phyloP scores from a whole-genome alignment of 1,140 invertebrate genomes.

The Branchinecta lynchi region DNA sequence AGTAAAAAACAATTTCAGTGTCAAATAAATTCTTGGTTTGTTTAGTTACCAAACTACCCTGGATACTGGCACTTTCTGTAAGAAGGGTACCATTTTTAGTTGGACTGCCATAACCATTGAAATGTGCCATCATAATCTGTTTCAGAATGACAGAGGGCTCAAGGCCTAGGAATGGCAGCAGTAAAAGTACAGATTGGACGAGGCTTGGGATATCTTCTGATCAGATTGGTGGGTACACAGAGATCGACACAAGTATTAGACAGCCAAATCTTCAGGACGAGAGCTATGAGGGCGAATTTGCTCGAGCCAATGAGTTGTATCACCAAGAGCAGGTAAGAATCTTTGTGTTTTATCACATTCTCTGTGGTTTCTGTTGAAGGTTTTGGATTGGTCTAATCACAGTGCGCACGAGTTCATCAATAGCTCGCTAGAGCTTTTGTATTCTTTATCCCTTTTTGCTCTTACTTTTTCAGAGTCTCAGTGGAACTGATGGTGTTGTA shows the following conservation, averaged over 20 bases:
- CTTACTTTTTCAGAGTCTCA: conserved; percentile 11
- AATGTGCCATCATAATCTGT: too few species aligned
- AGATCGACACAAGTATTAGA: conserved; percentile 16
- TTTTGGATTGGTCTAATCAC: neutral
- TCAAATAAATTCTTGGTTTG: too few species aligned
- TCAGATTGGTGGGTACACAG: neutral
- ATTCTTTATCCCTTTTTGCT: neutral
- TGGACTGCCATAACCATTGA: too few species aligned
- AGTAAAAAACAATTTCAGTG: too few species aligned
- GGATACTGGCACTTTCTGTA: too few species aligned
- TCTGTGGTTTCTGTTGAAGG: neutral
- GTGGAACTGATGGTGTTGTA: neutral
- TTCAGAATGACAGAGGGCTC: too few species aligned
- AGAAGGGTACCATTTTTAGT: too few species aligned
- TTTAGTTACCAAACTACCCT: too few species aligned
- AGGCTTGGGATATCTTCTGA: conserved; percentile 34
- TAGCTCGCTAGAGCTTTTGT: neutral
- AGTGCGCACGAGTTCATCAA: neutral
- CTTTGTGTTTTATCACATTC: neutral
- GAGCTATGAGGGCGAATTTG: conserved; percentile 44
- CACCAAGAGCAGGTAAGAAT: conserved; percentile 58
- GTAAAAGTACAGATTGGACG: conserved; percentile 34
- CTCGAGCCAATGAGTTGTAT: conserved; percentile 69
- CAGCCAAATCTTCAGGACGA: conserved; percentile 19
- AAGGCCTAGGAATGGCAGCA: too few species aligned